Percentiles rank a stretch among this genome's conserved stretches.
These are phyloP conservation scores for Cyrtodaria siliqua DNA, from an alignment of 2,888 invertebrate species.

Conservation along the genomic window DNA sequence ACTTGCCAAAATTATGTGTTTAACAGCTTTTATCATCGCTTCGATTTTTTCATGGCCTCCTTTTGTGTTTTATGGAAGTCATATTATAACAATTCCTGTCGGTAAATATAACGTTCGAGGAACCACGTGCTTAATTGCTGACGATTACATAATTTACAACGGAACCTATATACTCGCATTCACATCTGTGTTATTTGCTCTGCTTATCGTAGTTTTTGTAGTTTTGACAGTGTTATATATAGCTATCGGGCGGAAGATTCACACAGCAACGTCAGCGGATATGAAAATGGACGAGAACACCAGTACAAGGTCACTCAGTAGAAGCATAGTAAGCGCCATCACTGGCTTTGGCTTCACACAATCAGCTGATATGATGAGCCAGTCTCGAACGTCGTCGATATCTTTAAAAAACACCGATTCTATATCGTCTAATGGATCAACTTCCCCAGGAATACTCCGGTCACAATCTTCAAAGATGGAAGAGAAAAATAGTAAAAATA, in stretches of 20 bases:
- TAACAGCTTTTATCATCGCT: constrained; percentile 39
- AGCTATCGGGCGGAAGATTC: constrained; percentile 57
- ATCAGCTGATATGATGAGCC: too few relatives aligned
- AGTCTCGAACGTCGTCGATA: too few relatives aligned
- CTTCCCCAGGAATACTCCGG: too few relatives aligned
- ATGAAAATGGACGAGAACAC: background rate
- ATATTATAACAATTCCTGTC: constrained; percentile 23
- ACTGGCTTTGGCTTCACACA: constrained; percentile 26
- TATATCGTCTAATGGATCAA: too few relatives aligned
- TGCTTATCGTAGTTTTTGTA: constrained; percentile 42
- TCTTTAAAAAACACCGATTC: too few relatives aligned
- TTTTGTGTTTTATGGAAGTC: constrained; percentile 59
- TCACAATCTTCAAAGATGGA: too few relatives aligned
- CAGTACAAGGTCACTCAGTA: constrained; percentile 17
- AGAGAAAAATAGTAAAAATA: background rate
- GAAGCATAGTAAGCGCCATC: constrained; percentile 55
- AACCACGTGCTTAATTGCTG: constrained; percentile 59
- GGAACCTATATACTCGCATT: constrained; percentile 43
- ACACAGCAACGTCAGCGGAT: constrained; percentile 51
- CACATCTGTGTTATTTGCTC: constrained; percentile 40
- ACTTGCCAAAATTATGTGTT: constrained; percentile 49
- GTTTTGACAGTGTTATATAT: constrained; percentile 49
- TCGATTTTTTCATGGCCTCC: constrained; percentile 47
- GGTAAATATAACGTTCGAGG: constrained; percentile 12
- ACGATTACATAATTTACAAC: constrained; percentile 44